Percentiles rank a stretch among this genome's conserved stretches.
phyloP scores from a whole-genome alignment of 2,797 vertebrate species.

The Peromyscus aztecus region DNA sequence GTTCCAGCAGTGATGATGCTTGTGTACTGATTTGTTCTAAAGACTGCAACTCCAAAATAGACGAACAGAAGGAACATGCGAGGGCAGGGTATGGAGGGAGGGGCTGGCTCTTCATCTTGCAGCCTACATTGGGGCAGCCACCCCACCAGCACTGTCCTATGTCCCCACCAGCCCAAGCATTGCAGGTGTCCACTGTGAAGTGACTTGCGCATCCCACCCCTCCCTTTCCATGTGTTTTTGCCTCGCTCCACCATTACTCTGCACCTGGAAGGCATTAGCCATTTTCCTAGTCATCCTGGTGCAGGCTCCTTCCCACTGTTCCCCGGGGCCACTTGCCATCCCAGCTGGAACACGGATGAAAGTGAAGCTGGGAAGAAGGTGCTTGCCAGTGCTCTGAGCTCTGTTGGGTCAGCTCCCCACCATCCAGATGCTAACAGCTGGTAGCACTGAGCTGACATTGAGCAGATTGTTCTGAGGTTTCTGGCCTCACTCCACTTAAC shows the following conservation, averaged over 20 bases:
- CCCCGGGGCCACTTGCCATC: neutral
- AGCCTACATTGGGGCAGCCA: neutral
- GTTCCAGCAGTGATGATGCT: neutral
- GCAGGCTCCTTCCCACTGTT: neutral
- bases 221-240: rapidly evolving
- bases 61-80: neutral
- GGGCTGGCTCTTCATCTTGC: rapidly evolving
- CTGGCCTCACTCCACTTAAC: neutral
- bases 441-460: neutral
- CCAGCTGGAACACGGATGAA: neutral
- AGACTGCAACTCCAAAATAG: neutral
- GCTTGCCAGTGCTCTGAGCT: neutral
- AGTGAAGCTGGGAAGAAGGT: neutral
- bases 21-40: neutral
- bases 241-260: neutral
- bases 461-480: neutral
- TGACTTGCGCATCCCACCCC: neutral
- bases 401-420: neutral
- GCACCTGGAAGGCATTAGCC: neutral
- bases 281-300: neutral
- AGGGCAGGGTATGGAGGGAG: neutral
- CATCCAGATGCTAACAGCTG: neutral
- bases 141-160: too few species aligned
- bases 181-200: neutral
- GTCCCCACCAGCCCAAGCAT: neutral